These are phyloP conservation scores for Lamellibrachia columna DNA, from an alignment of 2,888 invertebrate genomes.

Conservation along the genomic window DNA sequence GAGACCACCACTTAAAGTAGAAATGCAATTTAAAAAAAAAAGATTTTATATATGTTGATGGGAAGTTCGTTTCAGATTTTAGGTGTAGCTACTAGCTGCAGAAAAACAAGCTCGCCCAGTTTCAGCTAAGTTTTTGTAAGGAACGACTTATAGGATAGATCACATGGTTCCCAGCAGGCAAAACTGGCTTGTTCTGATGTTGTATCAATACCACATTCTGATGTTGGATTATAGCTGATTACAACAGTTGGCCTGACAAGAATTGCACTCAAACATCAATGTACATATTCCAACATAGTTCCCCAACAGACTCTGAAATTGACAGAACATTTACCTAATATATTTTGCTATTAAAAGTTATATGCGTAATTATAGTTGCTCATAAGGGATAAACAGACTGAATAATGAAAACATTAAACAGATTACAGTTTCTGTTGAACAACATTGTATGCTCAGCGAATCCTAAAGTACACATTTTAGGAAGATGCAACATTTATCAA, in stretches of 20 bases:
- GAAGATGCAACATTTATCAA: neutral
- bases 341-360: neutral
- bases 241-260: neutral
- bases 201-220: too few species aligned
- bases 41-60: too few species aligned
- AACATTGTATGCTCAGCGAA: neutral
- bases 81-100: too few species aligned
- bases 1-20: too few species aligned
- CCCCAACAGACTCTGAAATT: neutral
- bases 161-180: too few species aligned
- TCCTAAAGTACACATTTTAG: neutral
- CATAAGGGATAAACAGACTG: neutral
- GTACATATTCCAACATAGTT: neutral
- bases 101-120: too few species aligned
- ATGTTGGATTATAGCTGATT: neutral
- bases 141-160: too few species aligned
- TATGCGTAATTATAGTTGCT: neutral
- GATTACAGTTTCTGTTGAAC: neutral
- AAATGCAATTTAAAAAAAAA: too few species aligned
- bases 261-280: neutral
- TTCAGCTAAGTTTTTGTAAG: too few species aligned
- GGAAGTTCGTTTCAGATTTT: too few species aligned
- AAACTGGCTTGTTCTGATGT: neutral
- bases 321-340: neutral
- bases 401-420: neutral